These are phyloP conservation scores for Gambusia holbrooki DNA, from an alignment of 2,113 vertebrate species.

Conservation along the genomic window DNA sequence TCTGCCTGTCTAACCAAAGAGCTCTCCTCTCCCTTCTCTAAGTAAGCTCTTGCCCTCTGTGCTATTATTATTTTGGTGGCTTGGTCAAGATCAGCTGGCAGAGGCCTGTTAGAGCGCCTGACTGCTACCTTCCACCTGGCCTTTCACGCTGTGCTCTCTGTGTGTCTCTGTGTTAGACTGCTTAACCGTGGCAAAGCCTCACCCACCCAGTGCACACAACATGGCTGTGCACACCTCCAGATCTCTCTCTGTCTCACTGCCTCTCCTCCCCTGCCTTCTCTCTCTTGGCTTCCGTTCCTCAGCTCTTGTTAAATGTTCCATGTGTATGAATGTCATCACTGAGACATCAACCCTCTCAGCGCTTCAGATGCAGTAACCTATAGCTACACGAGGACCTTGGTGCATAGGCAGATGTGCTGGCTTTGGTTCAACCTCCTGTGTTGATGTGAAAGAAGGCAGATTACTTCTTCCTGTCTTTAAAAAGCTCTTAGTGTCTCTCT, in stretches of 20 bases:
- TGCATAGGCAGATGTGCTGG: constrained; percentile 8
- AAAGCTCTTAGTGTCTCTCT: neutral
- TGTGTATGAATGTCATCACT: constrained; percentile 66
- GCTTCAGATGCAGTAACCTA: constrained; percentile 30
- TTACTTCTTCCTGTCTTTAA: neutral
- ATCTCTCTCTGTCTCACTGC: constrained; percentile 32
- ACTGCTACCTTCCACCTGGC: constrained; percentile 65
- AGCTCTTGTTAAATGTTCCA: constrained; percentile 68
- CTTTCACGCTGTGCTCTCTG: constrained; percentile 55
- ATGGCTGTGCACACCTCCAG: constrained; percentile 37
- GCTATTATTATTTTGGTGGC: constrained; percentile 65
- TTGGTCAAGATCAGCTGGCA: constrained; percentile 64
- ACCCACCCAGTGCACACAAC: constrained; percentile 34
- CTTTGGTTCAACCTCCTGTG: constrained; percentile 7
- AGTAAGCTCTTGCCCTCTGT: constrained; percentile 58
- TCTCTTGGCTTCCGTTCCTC: constrained; percentile 61
- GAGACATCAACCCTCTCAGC: constrained; percentile 54
- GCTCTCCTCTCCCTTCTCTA: constrained; percentile 29
- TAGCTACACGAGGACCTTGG: no score
- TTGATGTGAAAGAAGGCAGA: constrained; percentile 2
- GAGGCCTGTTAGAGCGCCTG: constrained; percentile 60
- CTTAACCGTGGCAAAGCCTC: constrained; percentile 41
- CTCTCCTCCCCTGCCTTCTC: constrained; percentile 11
- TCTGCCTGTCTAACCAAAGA: constrained; percentile 59
- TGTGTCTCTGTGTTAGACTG: constrained; percentile 38